phyloP scores from a whole-genome alignment of 2,888 invertebrate genomes.

The Metopia argyrocephala region DNA sequence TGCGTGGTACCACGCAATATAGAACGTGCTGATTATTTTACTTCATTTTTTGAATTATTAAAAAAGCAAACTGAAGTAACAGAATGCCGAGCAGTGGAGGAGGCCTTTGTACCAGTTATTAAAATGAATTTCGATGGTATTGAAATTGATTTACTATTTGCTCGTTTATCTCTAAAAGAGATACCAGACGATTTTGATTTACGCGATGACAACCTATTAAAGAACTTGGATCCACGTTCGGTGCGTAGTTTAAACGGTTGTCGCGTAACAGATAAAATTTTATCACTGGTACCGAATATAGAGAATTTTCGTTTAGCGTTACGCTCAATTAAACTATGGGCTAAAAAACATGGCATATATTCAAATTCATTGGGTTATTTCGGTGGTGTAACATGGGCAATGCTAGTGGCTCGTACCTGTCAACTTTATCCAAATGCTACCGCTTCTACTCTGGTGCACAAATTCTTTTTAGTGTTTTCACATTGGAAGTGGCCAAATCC shows the following conservation, averaged over 20 bases:
- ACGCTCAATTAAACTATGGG: constrained; percentile 98
- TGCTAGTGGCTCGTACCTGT: no score
- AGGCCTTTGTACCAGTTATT: no score
- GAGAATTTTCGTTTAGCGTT: constrained; percentile 93
- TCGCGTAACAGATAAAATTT: constrained; percentile 98
- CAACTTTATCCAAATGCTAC: constrained; percentile 98
- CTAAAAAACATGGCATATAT: constrained; percentile 97
- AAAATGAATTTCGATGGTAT: no score
- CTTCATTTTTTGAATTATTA: no score
- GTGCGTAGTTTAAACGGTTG: constrained; percentile 98
- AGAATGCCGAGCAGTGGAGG: no score
- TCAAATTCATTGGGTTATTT: constrained; percentile 97
- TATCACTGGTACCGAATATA: no score
- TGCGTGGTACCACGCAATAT: constrained; percentile 99
- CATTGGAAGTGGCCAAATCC: constrained; percentile 99
- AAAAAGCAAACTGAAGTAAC: no score
- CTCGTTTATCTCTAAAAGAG: no score
- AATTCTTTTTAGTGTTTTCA: constrained; percentile 97
- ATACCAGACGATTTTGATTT: no score
- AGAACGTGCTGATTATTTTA: constrained; percentile 93
- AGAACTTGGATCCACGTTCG: constrained; percentile 97
- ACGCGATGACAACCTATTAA: no score
- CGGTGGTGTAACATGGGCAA: no score
- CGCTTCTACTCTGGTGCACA: constrained; percentile 98
- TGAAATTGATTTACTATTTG: no score